Base-by-base conservation (phyloP, 2,797 vertebrate genomes). In the Alectoris magna region DNA sequence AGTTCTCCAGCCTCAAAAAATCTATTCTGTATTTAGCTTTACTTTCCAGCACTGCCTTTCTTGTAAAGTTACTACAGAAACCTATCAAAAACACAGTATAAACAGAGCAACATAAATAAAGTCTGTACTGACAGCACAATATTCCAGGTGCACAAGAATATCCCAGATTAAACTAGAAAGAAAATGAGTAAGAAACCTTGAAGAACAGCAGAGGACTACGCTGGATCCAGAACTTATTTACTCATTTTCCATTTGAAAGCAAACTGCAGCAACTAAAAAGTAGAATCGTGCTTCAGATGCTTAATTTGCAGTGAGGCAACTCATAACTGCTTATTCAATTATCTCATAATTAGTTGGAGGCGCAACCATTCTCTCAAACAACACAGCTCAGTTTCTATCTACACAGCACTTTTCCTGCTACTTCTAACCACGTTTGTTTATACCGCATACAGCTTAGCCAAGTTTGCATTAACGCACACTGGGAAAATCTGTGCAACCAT, bases 401-500 rank as follows among this genome's bases (percentile, higher is more conserved):
- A 81, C 23, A n/a, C n/a, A 76, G 80, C n/a, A 90, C 66, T 72
- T 90, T 19, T 84, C 74, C 36, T 90, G 64, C 64, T n/a, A 4
- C 55, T 87, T 56, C 68, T 70, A 90, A 63, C 36, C 17, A 38
- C 4, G 3, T 48, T 34, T 73, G 17, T 75, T 87, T 76, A 44
- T 24, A n/a, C 27, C 48, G 13, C n/a, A 23, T 49, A 31, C 23
- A 60, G 48, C 15, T 84, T 51, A 67, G 43, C 46, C 43, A 34
- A 11, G 9, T 72, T 55, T 78, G 55, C 16, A 67, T 38, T 75
- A 74, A 86, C 36, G 51, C 22, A 46, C 1, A 73, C 36, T 71
- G 81, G 80, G 59, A 86, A 93, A 91, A 90, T 84, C 31, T 74
- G 19, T 58, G 58, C 49, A 88, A 34, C 39, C 55, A 76, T 63